Conservation (phyloP, 2,797 vertebrate genomes). For the Choloepus didactylus region DNA sequence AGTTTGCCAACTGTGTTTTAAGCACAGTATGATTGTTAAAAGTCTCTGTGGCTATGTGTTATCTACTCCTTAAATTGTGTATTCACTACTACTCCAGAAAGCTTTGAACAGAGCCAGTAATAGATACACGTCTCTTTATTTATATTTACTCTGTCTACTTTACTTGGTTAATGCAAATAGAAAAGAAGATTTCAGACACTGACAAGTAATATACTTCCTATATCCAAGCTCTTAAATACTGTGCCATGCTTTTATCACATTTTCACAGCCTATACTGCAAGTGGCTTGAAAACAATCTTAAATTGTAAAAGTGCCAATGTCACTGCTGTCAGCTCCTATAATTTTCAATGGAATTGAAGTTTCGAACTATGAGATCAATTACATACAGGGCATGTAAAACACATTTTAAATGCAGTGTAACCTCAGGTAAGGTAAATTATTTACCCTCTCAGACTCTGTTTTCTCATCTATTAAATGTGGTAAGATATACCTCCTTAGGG, state of each 20-base stretch:
- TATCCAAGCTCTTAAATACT: slow-evolving; percentile 69
- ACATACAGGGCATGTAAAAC: neutral
- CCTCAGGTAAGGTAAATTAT: neutral
- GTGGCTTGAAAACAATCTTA: slow-evolving; percentile 8
- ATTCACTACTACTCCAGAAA: neutral
- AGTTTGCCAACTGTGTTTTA: neutral
- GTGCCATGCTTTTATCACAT: slow-evolving; percentile 59
- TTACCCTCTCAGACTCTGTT: neutral
- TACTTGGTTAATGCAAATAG: slow-evolving; percentile 70
- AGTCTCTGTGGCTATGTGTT: neutral
- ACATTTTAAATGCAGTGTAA: neutral
- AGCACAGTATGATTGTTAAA: neutral
- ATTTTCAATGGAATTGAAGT: neutral
- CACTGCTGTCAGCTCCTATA: neutral
- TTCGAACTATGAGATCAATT: neutral
- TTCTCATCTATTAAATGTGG: neutral
- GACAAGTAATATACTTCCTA: slow-evolving; percentile 85
- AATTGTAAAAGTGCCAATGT: neutral
- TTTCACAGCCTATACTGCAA: slow-evolving; percentile 2
- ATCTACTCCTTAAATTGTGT: neutral
- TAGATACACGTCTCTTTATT: neutral
- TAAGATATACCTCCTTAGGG: neutral
- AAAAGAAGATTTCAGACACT: slow-evolving; percentile 78
- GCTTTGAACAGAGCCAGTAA: neutral
- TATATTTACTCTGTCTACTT: neutral